Evolutionary conservation across 2,797 vertebrate genomes (phyloP).

Genomic region (Vespertilio murinus): DNA sequence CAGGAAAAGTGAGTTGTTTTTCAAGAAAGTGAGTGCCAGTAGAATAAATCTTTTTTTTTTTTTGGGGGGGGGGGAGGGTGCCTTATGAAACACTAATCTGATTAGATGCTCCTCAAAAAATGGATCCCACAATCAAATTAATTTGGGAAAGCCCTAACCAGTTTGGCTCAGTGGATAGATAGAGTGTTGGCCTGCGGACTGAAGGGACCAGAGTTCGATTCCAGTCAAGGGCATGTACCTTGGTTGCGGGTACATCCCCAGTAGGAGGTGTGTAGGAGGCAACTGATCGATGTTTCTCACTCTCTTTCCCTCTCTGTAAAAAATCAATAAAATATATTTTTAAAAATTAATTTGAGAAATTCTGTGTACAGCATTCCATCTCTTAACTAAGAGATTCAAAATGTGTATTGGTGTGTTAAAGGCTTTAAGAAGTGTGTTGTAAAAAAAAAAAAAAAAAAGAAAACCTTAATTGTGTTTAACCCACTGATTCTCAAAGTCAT

Average conservation of each 20-base stretch:
- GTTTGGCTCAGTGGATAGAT: no score
- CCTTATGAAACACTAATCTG: not conserved
- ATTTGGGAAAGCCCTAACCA: not conserved
- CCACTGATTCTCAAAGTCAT: conserved; percentile 24
- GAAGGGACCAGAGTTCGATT: no score
- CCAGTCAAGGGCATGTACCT: no score
- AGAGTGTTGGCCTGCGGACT: no score
- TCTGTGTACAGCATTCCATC: not conserved
- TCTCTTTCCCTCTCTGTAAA: no score
- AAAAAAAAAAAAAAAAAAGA: not conserved
- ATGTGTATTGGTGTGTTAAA: not conserved
- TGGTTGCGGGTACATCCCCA: no score
- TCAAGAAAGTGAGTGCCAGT: not conserved
- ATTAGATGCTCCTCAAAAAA: not conserved
- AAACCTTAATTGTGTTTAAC: not conserved
- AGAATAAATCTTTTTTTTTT: not conserved
- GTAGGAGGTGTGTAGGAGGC: no score
- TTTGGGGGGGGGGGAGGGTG: no score
- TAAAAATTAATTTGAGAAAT: not conserved
- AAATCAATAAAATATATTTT: no score
- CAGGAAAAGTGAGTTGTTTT: not conserved
- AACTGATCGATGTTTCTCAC: no score
- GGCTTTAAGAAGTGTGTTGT: not conserved
- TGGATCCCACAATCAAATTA: not conserved
- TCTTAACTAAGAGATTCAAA: not conserved